These are phyloP conservation scores for Beroe forskalii DNA, from an alignment of 37 sponge, comb jelly and placozoan species.

Conservation along the genomic window DNA sequence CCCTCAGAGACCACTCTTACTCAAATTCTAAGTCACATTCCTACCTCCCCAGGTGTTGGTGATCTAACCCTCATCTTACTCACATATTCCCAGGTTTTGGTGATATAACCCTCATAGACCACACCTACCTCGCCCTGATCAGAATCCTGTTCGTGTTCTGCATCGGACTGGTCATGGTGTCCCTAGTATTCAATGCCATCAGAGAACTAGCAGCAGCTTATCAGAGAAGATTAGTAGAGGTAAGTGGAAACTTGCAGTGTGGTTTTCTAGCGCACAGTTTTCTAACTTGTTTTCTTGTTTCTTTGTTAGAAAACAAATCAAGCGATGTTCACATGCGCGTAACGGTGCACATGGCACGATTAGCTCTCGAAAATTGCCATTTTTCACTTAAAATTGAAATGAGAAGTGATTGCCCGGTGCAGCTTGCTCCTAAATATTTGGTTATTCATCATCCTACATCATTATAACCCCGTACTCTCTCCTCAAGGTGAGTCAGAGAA, in stretches of 20 bases:
- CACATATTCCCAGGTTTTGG: constrained; percentile 34
- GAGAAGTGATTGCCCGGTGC: too few relatives aligned
- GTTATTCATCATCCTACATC: too few relatives aligned
- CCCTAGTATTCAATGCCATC: constrained; percentile 61
- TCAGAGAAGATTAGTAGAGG: constrained; percentile 34
- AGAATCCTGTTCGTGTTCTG: constrained; percentile 52
- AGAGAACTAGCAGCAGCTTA: constrained; percentile 62
- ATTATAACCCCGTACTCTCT: too few relatives aligned
- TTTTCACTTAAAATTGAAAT: too few relatives aligned
- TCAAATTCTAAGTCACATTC: too few relatives aligned
- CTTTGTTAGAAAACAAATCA: too few relatives aligned
- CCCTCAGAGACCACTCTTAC: not conserved
- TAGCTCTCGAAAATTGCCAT: too few relatives aligned
- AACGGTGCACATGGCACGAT: too few relatives aligned
- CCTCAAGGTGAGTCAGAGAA: constrained; percentile 42
- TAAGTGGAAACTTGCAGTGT: not conserved
- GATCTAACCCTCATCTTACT: constrained; percentile 47
- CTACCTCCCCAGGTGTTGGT: constrained; percentile 37
- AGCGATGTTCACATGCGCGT: too few relatives aligned
- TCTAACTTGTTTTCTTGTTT: too few relatives aligned
- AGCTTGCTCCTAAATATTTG: too few relatives aligned
- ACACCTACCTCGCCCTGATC: constrained; percentile 42
- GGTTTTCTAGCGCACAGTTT: too few relatives aligned
- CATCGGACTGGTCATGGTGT: constrained; percentile 49
- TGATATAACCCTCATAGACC: constrained; percentile 51